Evolutionary conservation across 2,888 invertebrate genomes (phyloP), one percentile per base, ranked within the genome.

Genomic region (Sceliomorpha sp.): DNA sequence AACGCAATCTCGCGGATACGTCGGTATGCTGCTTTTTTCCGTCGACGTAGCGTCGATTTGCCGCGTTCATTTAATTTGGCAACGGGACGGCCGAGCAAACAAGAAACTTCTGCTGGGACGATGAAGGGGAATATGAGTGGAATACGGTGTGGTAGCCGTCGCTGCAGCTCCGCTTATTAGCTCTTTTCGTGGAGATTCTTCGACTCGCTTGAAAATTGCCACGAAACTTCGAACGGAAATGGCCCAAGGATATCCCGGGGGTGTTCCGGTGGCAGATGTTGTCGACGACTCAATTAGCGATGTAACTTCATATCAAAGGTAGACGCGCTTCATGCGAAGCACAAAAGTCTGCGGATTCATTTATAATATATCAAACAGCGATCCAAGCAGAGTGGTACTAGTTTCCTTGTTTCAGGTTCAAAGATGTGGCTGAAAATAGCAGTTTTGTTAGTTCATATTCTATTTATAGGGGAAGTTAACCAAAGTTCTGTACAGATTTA

Each of bases 1-100:
- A 81, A 60, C 82, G 76, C 77, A 73, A 64, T 70, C 53, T 34
- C 48, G 29, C 40, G 31, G 15, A 7, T 32, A 47, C 20, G 17
- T 15, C 10, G 48, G 26, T 31, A 13, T 37, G 27, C 13, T 6
- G 27, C 14, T 27, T 37, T 32, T 47, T 47, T 15, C 15, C n/a
- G 1, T 3, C 37, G 4, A 24, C 10, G 42, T 10, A 42, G 10
- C 26, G 26, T 42, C 9, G 9, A 27, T 27, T 20, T 40, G 1
- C 17, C n/a, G 24, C 17, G 24, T 15, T 27, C 42, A 14, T 27
- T 42, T 24, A 12, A 27, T 29, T 29, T 29, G n/a, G 29, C 9
- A 9, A 29, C 29, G 29, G n/a, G 9, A 29, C 7, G 9, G 6
- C 13, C 26, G 27, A 10, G 20, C 10, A 12, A 40, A 42, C 26